phyloP scores from a whole-genome alignment of 2,113 vertebrate genomes.

The Melanerpes aurifrons region DNA sequence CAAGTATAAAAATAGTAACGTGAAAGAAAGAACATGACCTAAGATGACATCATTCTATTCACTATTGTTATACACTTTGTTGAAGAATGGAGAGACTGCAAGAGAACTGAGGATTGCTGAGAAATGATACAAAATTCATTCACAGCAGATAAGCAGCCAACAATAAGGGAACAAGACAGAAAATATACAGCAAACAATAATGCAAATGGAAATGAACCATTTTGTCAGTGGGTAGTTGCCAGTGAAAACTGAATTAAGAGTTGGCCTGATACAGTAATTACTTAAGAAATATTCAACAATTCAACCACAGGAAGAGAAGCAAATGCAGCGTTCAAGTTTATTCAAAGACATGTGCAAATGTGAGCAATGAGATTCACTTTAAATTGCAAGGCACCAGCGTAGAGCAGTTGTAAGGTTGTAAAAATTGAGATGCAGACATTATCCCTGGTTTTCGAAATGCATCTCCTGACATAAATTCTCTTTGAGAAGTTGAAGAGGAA shows the following conservation, averaged over 20 bases:
- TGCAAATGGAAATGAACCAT: not conserved
- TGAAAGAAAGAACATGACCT: not conserved
- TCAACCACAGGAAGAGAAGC: not conserved
- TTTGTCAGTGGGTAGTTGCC: not conserved
- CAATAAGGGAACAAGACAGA: not conserved
- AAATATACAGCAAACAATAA: not conserved
- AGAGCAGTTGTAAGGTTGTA: not conserved
- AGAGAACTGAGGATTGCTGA: not conserved
- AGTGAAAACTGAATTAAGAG: not conserved
- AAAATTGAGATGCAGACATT: not conserved
- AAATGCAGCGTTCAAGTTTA: not conserved
- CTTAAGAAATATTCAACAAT: not conserved
- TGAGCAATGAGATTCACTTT: not conserved
- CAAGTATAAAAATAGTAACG: not conserved
- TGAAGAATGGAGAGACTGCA: not conserved
- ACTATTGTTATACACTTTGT: not conserved
- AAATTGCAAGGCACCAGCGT: not conserved
- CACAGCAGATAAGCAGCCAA: not conserved
- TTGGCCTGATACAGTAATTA: not conserved
- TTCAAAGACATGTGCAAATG: not conserved
- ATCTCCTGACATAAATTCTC: not conserved
- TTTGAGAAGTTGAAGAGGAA: not conserved
- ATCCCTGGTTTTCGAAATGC: not conserved
- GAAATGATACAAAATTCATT: not conserved
- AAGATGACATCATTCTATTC: not conserved